phyloP scores from a whole-genome alignment of 2,888 invertebrate genomes.

The Calephelis perditalis region DNA sequence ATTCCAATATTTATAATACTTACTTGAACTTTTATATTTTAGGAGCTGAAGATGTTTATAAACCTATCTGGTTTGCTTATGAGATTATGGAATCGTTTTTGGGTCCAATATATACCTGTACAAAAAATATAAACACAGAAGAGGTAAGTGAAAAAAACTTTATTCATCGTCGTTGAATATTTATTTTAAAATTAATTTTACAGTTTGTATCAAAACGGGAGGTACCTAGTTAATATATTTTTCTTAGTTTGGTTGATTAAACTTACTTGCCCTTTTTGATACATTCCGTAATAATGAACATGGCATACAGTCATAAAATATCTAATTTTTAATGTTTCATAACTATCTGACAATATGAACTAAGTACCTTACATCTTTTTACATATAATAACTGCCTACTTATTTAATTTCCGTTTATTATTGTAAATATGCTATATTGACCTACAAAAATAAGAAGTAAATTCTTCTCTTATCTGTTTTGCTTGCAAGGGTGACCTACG shows the following conservation, averaged over 20 bases:
- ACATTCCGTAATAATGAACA: conserved; percentile 25
- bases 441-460: conserved; percentile 32
- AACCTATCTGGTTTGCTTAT: conserved; percentile 28
- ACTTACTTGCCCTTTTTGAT: conserved; percentile 26
- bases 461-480: conserved; percentile 30
- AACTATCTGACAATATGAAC: too few species aligned
- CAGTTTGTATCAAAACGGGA: too few species aligned
- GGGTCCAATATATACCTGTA: conserved; percentile 23
- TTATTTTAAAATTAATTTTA: conserved; percentile 22
- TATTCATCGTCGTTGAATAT: conserved; percentile 1
- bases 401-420: too few species aligned
- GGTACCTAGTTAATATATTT: conserved; percentile 30
- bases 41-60: conserved; percentile 27
- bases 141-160: conserved; percentile 19
- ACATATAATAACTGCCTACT: too few species aligned
- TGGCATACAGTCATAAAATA: conserved; percentile 16
- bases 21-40: conserved; percentile 17
- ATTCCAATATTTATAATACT: too few species aligned
- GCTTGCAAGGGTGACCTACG: conserved; percentile 28
- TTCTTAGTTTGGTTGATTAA: conserved; percentile 30
- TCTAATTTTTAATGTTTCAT: conserved; percentile 20
- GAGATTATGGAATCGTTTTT: conserved; percentile 29
- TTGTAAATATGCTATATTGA: too few species aligned
- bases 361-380: conserved; percentile 14
- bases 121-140: conserved; percentile 25